A percentile compares a stretch with the other conserved stretches of the same genome.
Evolutionary conservation across 2,797 vertebrate genomes (phyloP).

Genomic region (Epinephelus coioides): DNA sequence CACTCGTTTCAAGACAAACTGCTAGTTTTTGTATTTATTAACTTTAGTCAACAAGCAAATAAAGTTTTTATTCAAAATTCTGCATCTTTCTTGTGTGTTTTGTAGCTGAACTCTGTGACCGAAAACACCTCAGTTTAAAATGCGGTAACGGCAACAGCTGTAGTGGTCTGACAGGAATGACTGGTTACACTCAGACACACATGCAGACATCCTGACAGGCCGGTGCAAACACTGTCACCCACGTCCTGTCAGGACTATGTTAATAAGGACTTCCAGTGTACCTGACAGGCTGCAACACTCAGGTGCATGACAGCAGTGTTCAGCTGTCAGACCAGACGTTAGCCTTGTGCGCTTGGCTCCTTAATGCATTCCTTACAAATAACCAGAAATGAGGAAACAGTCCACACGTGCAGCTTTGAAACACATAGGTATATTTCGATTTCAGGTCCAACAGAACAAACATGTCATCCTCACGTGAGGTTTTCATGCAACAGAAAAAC

Average conservation of each 20-base stretch:
- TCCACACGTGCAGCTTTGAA: conserved; percentile 76
- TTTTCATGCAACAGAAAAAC: conserved; percentile 89
- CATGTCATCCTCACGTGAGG: conserved; percentile 81
- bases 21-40: conserved; percentile 59
- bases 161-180: conserved; percentile 64
- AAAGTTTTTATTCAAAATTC: conserved; percentile 47
- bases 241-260: background rate
- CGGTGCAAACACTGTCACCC: background rate
- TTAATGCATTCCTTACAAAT: background rate
- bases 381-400: conserved; percentile 50
- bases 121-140: background rate
- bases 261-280: background rate
- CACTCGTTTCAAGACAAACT: background rate
- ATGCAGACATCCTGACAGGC: background rate
- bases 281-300: conserved; percentile 1
- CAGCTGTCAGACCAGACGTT: background rate
- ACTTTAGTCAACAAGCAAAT: conserved; percentile 50
- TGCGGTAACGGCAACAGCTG: background rate
- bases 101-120: background rate
- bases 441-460: conserved; percentile 82
- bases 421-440: conserved; percentile 83
- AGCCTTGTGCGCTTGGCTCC: background rate
- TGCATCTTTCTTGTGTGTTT: background rate
- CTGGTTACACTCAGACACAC: conserved; percentile 50
- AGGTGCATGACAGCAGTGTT: background rate